Base-by-base conservation (phyloP, 2,888 invertebrate species). In the Apomyelois bistriatella region DNA sequence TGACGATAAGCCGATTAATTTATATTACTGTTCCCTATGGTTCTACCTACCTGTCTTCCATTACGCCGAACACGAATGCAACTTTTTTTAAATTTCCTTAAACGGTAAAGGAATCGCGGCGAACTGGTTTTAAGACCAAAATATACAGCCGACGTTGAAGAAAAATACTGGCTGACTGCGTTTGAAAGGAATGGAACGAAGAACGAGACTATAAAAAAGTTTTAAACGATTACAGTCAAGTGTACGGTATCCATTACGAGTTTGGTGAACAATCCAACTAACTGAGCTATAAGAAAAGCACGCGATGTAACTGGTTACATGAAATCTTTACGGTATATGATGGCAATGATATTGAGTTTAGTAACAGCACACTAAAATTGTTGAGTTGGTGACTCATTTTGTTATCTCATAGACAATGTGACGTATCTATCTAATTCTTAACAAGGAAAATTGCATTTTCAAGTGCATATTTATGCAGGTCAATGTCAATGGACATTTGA, bases 151-250 rank as follows among this genome's bases (percentile, higher is more conserved):
- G 70, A 71, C 70, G 66, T 57, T 72, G 53, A 62, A 78, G 82
- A 76, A 76, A 74, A 79, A 75, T 75, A 68, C 68, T 66, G 64
- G 61, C 77, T 73, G 78, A 88, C 88, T 87, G 85, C 74, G 72
- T 62, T 69, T 59, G 62, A 64, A 61, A 58, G 57, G 60, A 59
- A 66, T 56, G 52, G 53, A 58, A 62, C 22, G 22, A 5, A 22
- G 22, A 22, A 3, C 5, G 12, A 51, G 28, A 15, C 30, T 50
- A 22, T 3, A 22, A 37, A 38, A 50, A 50, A 10, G 40, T 50
- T 40, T 8, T 30, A 30, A 8, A 12, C 43, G 64, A 54, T 57
- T 68, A 65, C 61, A 65, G 57, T 55, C 51, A 42, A 53, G 49
- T 36, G 54, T 50, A 36, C 42, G 36, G 43, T 37, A 38, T 52